Base-by-base conservation (phyloP, 2,113 vertebrate species). In the Nestor notabilis region DNA sequence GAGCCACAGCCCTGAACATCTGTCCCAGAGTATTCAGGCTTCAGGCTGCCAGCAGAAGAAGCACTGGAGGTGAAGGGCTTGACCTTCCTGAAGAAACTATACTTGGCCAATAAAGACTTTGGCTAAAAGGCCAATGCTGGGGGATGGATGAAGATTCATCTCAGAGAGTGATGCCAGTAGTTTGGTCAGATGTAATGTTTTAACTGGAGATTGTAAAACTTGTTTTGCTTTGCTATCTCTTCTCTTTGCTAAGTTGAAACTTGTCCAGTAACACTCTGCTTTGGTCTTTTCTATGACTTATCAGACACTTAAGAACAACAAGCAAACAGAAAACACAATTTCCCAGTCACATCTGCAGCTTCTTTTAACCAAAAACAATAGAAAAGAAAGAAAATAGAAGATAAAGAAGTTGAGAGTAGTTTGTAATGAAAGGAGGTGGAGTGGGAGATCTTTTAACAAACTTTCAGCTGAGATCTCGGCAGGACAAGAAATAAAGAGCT, bases 11-110 rank as follows among this genome's bases (percentile, higher is more conserved):
- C 68, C 52, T 65, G 61, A 91, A 82, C 87, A 89, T 94, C 81
- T 89, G 69, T 79, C 93, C 74, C 52, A 72, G 82, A 94, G 71
- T 72, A 84, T 79, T 79, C 78, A 91, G 77, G 55, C 69, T 93
- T 15, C 21, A 64, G 56, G n/a, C 70, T 94, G 89, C 87, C 94
- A 96, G 56, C 44, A 87, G 37, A 68, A 93, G 60, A 47, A 89
- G 44, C 39, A 43, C 52, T 79, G 66, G 69, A 93, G 58, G 68
- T 66, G 74, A 74, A 93, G 70, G 70, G 52, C 61, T 83, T 93
- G 66, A 91, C 86, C 78, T 93, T 84, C 53, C 93, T 92, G 69
- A 79, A 96, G 61, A 93, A 87, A 87, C n/a, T 69, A 6, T 81
- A 61, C 35, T 90, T 80, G 75, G 93, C 90, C 63, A 90, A 74